Base-by-base conservation (phyloP, 1,140 invertebrate genomes). In the Cecropterus lyciades region DNA sequence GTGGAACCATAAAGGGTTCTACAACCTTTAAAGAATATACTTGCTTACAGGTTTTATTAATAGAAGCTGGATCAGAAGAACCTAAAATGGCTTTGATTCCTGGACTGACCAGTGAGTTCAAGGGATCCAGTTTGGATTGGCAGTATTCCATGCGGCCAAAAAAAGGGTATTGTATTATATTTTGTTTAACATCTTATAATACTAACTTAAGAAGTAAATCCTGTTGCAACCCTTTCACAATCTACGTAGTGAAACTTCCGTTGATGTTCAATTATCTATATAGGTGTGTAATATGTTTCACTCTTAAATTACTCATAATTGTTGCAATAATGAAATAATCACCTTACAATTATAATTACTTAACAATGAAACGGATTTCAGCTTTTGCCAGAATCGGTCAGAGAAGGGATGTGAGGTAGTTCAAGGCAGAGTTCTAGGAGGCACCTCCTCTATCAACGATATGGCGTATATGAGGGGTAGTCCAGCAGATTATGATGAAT, bases 401-500 rank as follows among this genome's bases (percentile, higher is more conserved):
- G 68, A 75, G 0, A 78, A 65, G 69, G 87, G 87, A 8, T 90
- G 87, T 62, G 85, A 90, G 56, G 75, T 90, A 4, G 85, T 90
- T 7, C 89, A 93, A 55, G 96, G 96, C 0, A 94, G 94, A 73
- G 94, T 94, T 9, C 80, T 97, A 0, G 98, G 97, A 9, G 98
- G 98, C 0, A 95, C 94, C 13, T 95, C 95, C 0, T 94, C 94
- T 0, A 94, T 97, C 14, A 98, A 98, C 86, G 96, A 95, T 5
- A 97, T 98, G 96, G 89, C 96, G 0, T 96, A 97, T 79, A 92
- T 96, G 13, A 92, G 95, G 65, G 97, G 96, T 0, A 95, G 95
- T 82, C 92, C 93, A 7, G 87, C 82, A n/a, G 95, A 96, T 72
- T 96, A 95, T 75, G 94, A 96, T 72, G 85, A 94, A 46, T 97